Base-by-base conservation (phyloP, 2,113 vertebrate species). In the Riparia riparia region DNA sequence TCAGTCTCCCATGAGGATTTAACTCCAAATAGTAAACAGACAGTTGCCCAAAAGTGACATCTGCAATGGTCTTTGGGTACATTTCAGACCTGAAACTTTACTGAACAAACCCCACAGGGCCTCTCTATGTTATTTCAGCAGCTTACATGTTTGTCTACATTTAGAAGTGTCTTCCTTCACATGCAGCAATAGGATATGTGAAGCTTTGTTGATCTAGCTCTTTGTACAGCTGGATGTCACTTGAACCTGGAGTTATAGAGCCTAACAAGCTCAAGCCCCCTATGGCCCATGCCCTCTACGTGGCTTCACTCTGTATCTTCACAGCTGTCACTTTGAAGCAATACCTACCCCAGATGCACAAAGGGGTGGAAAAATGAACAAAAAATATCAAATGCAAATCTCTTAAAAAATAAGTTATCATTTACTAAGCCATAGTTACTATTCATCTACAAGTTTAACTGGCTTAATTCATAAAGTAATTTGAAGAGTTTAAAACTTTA, bases 221-320 rank as follows among this genome's bases (percentile, higher is more conserved):
- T 56, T 76, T 37, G 47, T 51, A 32, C 2, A 51, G 8, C 28
- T 76, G 34, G 15, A 25, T 29, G 64, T 34, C 14, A 28, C 17
- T 79, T 45, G 69, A 42, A 53, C 18, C 37, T 42, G 15, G 28
- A 31, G 25, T 50, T 79, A 63, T 2, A 5, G 24, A 53, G 19
- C 6, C n/a, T 71, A 45, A 58, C 28, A 86, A 79, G 28, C 6
- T 19, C 17, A n/a, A 22, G 16, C 31, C 10, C 9, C 2, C 25
- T 57, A 2, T n/a, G 12, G 13, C 17, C 6, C n/a, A 24, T 34
- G 41, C 0, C 1, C 6, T 66, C 42, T 63, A 14, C 10, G 6
- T 22, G 81, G 19, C 8, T 54, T 39, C 39, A 72, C 5, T 76
- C 65, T 21, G 5, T 28, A 22, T 69, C 17, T 80, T 89, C 32